Evolutionary conservation across 2,888 invertebrate species (phyloP), one percentile per base, ranked within the genome.

Genomic region (Pheosia tremula): DNA sequence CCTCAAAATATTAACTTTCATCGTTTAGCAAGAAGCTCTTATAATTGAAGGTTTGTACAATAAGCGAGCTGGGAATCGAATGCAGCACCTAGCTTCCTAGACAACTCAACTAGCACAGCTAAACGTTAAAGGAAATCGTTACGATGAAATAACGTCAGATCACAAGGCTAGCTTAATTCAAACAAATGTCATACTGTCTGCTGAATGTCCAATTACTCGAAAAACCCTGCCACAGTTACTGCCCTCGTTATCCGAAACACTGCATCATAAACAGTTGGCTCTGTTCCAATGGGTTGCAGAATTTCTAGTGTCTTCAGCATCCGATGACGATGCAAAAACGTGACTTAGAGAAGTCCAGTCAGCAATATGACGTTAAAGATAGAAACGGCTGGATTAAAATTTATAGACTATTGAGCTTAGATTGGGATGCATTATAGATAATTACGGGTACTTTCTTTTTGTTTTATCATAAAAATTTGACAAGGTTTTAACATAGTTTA

Each of bases 201-300:
- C 50, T 9, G 24, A 4, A 53, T 5, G 9, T 53, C 53, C 53
- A 53, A 53, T 53, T 55, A 55, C 39, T 13, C 55, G 55, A 39
- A 55, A 56, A 45, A 9, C 43, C 36, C 13, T 10, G 41, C 56
- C 24, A 41, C 13, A 68, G 71, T 60, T 78, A 64, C 66, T 81
- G 81, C 72, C 77, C 83, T 89, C 85, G 89, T 90, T 90, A 89
- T 82, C 72, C 72, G 78, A 79, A 81, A 81, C 84, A 84, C 85
- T 88, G 87, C 86, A 88, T 89, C 82, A 84, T 87, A 88, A 89
- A 88, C 83, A 83, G 82, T 85, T 91, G 91, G 91, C 89, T 65
- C 39, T 66, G 68, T 71, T 85, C 90, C 91, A 91, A 79, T 80
- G 75, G 68, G 72, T 79, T 84, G 84, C 82, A 83, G 82, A 85